phyloP scores from a whole-genome alignment of 2,113 vertebrate genomes.

The Ciconia stormi region DNA sequence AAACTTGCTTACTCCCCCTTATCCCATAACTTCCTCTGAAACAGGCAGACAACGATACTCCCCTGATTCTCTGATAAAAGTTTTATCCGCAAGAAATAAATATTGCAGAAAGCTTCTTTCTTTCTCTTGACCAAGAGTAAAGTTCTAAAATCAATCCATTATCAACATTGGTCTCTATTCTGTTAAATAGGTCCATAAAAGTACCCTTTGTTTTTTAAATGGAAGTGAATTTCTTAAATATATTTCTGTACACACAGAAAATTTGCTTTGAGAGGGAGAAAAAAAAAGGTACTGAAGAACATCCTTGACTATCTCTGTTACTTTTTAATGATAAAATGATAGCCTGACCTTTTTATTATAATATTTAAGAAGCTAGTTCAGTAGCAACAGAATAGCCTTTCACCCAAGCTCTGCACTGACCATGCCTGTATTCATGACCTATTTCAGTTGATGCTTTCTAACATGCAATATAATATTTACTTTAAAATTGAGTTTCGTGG shows the following conservation, averaged over 20 bases:
- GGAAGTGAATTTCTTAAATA: not conserved
- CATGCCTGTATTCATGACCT: not conserved
- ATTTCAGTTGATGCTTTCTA: not conserved
- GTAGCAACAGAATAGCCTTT: not conserved
- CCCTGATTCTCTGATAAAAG: not conserved
- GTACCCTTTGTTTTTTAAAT: not conserved
- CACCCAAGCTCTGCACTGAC: not conserved
- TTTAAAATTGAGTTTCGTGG: not conserved
- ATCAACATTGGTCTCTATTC: not conserved
- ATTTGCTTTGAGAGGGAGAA: not conserved
- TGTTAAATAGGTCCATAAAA: not conserved
- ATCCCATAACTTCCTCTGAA: not conserved
- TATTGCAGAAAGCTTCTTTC: not conserved
- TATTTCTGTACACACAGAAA: not conserved
- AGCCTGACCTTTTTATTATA: not conserved
- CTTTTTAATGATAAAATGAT: not conserved
- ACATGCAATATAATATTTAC: not conserved
- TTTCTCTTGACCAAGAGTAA: not conserved
- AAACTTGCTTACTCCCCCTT: not conserved
- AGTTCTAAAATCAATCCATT: not conserved
- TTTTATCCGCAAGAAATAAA: not conserved
- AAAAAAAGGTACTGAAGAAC: not conserved
- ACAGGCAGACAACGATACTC: not conserved
- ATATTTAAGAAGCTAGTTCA: not conserved
- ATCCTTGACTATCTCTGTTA: not conserved